Evolutionary conservation across 2,888 invertebrate species (phyloP).

Genomic region (Eumerus sabulonum): DNA sequence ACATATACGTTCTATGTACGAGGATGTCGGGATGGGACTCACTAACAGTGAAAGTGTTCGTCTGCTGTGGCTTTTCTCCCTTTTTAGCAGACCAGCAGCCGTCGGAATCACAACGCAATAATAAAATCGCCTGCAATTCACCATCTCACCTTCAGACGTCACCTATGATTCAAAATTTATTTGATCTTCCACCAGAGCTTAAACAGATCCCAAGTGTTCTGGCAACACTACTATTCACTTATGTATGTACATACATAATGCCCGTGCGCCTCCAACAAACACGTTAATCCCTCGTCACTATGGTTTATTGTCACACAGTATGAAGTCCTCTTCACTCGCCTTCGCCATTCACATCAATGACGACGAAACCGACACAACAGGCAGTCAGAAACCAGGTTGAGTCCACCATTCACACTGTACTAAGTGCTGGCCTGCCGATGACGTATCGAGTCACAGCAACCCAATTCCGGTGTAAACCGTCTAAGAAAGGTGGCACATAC

Average conservation of each 20-base stretch:
- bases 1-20: too few relatives aligned
- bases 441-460: constrained; percentile 34
- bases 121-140: too few relatives aligned
- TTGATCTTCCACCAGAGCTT: too few relatives aligned
- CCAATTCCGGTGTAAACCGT: constrained; percentile 10
- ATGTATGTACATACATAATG: constrained; percentile 17
- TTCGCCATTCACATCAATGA: background rate
- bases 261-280: constrained; percentile 11
- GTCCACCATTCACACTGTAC: background rate
- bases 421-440: constrained; percentile 19
- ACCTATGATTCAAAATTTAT: too few relatives aligned
- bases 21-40: too few relatives aligned
- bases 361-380: constrained; percentile 6
- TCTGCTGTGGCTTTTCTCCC: too few relatives aligned
- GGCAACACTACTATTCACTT: constrained; percentile 9
- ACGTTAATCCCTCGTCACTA: background rate
- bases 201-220: background rate
- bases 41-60: too few relatives aligned
- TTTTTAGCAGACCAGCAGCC: too few relatives aligned
- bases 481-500: too few relatives aligned
- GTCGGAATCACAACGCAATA: too few relatives aligned
- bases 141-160: too few relatives aligned
- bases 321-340: constrained; percentile 9
- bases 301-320: constrained; percentile 21
- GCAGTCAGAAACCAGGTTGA: constrained; percentile 20